Evolutionary conservation across 2,888 invertebrate species (phyloP).

Genomic region (Ormyrus rosae): DNA sequence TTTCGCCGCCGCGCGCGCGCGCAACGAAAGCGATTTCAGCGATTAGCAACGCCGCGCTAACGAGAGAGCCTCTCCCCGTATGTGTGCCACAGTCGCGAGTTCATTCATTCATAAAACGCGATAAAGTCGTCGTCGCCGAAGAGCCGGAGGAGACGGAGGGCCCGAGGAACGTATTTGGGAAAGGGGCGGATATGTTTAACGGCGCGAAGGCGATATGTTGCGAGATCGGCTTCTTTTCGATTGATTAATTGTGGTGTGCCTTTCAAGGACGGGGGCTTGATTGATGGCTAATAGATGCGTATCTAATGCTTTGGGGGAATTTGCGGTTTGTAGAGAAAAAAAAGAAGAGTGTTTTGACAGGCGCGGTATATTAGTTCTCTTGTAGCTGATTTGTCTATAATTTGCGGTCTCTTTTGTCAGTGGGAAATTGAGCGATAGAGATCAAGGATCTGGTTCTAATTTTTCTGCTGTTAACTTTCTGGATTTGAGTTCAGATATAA

Average conservation of each 20-base stretch:
- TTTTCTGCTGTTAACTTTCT: neutral
- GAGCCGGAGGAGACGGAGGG: neutral
- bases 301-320: slow-evolving; percentile 24
- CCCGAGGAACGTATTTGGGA: neutral
- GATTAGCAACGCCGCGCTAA: slow-evolving; percentile 47
- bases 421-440: no score
- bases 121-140: slow-evolving; percentile 14
- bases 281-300: slow-evolving; percentile 8
- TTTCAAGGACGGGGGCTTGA: slow-evolving; percentile 14
- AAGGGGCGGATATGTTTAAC: neutral
- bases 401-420: no score
- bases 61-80: slow-evolving; percentile 2
- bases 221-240: slow-evolving; percentile 11
- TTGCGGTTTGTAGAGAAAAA: neutral
- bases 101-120: slow-evolving; percentile 43
- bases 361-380: no score
- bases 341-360: no score
- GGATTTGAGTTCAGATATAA: neutral
- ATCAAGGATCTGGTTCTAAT: no score
- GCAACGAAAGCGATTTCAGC: slow-evolving; percentile 50
- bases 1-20: slow-evolving; percentile 35
- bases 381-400: no score
- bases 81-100: neutral
- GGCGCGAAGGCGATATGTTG: slow-evolving; percentile 1
- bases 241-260: slow-evolving; percentile 13